Evolutionary conservation across 2,113 vertebrate species (phyloP), one percentile per base, ranked within the genome.

Genomic region (Loxodonta africana): DNA sequence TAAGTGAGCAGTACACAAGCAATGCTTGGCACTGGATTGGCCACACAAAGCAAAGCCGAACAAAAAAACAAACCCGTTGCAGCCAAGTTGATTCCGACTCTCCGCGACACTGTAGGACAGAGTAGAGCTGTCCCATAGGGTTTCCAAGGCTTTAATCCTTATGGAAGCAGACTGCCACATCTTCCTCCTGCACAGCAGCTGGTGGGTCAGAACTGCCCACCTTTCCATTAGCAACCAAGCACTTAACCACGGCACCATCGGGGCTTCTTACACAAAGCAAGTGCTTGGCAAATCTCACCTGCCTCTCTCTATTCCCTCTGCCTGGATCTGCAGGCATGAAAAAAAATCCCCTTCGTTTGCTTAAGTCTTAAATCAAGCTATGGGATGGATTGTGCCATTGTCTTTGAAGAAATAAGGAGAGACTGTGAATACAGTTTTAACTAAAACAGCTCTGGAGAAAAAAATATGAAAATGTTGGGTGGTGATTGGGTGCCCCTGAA

Each of bases 11-110:
- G 41, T 1, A 0, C 2, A 1, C 0, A 1, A 18, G 3, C 67
- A 0, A 5, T 0, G 0, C 57, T n/a, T 14, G 0, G 37, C 17
- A 0, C 3, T 7, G 25, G 14, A 0, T 8, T 57, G 18, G 15
- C 25, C 21, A 28, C 83, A 6, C 60, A 8, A 10, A 9, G 37
- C 53, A 7, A 41, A 57, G 15, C 1, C 53, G 15, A 57, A 57
- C 53, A 57, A 57, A 57, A 57, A 57, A 57, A 10, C 53, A 57
- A 57, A 57, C 53, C 53, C 15, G 8, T 57, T 17, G 15, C 53
- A 57, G 48, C 10, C 48, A 48, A 48, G 53, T 14, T 12, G 53
- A 57, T 57, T 57, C 53, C 15, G 53, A 57, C 53, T 57, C 53
- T 3, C 15, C 12, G 53, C 15, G 3, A 57, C 53, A 10, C 53